phyloP scores from a whole-genome alignment of 1,140 invertebrate species.

The Drosophila auraria region DNA sequence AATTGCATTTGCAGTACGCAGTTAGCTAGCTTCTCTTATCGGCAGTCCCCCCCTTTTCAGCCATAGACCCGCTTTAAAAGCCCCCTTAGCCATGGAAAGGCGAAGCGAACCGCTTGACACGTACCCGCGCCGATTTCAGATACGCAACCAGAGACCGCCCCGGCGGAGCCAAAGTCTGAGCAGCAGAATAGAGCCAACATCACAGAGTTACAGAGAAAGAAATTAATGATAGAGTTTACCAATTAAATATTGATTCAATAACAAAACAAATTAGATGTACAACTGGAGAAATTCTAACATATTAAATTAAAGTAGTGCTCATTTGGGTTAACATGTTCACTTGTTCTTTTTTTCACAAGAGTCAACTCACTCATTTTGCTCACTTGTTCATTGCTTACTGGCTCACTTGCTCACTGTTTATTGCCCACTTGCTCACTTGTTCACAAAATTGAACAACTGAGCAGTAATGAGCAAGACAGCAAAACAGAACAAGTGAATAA shows the following conservation, averaged over 20 bases:
- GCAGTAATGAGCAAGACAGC: too few relatives aligned
- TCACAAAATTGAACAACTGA: too few relatives aligned
- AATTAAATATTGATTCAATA: not conserved
- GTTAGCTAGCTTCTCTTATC: constrained; percentile 44
- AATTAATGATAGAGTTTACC: not conserved
- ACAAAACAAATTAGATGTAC: too few relatives aligned
- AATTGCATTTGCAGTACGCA: constrained; percentile 45
- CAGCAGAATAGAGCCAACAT: constrained; percentile 4
- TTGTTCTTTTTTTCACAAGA: too few relatives aligned
- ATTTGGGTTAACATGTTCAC: too few relatives aligned
- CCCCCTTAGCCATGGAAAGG: constrained; percentile 11
- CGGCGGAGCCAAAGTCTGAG: constrained; percentile 3
- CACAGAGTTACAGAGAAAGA: not conserved
- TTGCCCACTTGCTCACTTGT: too few relatives aligned
- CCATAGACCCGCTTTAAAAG: constrained; percentile 3
- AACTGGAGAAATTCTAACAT: not conserved
- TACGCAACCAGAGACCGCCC: constrained; percentile 25
- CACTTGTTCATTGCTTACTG: too few relatives aligned
- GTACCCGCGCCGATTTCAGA: constrained; percentile 58
- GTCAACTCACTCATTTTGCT: too few relatives aligned
- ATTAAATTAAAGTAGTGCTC: too few relatives aligned
- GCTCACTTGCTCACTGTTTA: too few relatives aligned
- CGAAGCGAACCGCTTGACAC: constrained; percentile 55
- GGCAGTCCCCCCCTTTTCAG: not conserved
- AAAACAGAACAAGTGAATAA: too few relatives aligned